Percentiles rank a stretch among this genome's conserved stretches.
Evolutionary conservation across 2,797 vertebrate genomes (phyloP).

Genomic region (Typhlichthys eigenmanni): DNA sequence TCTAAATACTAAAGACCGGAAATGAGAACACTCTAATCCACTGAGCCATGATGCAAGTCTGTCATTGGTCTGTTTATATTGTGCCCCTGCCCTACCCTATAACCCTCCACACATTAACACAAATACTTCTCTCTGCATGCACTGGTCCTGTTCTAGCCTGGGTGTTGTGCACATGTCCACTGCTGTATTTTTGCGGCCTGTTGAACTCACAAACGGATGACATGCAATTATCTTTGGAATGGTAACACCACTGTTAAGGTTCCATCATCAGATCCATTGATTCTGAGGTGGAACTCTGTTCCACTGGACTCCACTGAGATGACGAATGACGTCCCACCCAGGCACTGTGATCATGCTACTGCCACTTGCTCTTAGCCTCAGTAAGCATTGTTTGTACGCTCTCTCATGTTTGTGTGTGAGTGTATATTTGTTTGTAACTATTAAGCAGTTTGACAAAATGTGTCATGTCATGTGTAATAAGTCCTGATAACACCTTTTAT

Average conservation of each 20-base stretch:
- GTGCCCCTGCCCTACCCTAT: conserved; percentile 36
- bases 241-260: conserved; percentile 27
- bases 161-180: conserved; percentile 42
- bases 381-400: conserved; percentile 44
- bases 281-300: conserved; percentile 45
- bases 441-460: too few relatives aligned
- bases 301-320: conserved; percentile 18
- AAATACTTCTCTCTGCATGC: conserved; percentile 41
- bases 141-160: conserved; percentile 55
- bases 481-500: neutral
- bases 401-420: conserved; percentile 10
- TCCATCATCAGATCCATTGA: conserved; percentile 35
- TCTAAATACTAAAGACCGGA: conserved; percentile 67
- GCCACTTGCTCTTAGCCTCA: conserved; percentile 60
- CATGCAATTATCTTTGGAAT: conserved; percentile 40
- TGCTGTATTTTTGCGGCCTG: conserved; percentile 58
- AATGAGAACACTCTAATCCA: conserved; percentile 75
- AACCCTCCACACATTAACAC: neutral
- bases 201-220: conserved; percentile 48
- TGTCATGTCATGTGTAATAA: neutral
- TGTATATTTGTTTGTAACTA: neutral
- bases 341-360: conserved; percentile 45
- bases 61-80: conserved; percentile 56
- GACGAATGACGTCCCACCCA: conserved; percentile 49
- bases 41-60: conserved; percentile 45